Base-by-base conservation (phyloP, 1,140 invertebrate genomes). In the Neodiprion fabricii region DNA sequence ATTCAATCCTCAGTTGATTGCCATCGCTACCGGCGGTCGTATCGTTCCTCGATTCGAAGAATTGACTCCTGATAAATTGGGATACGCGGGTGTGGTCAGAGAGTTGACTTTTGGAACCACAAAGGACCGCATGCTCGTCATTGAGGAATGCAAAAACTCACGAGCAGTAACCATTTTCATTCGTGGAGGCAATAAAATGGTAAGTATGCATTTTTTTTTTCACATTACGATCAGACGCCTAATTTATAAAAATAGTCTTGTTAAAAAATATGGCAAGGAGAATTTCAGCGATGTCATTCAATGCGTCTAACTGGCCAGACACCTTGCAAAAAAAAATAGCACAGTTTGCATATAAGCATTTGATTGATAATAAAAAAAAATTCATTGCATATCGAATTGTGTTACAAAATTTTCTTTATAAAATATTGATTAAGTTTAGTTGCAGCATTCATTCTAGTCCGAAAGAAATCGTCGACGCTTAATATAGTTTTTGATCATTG, bases 21-120 rank as follows among this genome's bases (percentile, higher is more conserved):
- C 99, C 40, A 99, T 99, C 81, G 99, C 99, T 21, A 99, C 99
- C 9, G 98, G 98, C 69, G 99, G 98, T 67, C 90, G 99, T 50
- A 99, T 99, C 80, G 98, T 99, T 71, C 99, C 99, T 0, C 90
- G 97, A 65, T 99, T 99, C 83, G 95, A 98, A 86, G 99, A 99
- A 87, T 88, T 99, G 10, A 97, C 95, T 1, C 85, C 94, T 0
- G 97, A 97, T 75, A 99, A 99, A 88, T 90, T 99, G 11, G 99
- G 99, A 1, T 89, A 90, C 23, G 97, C 98, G 78, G 98, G 98
- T n/a, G 89, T 96, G 21, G 98, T 99, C 2, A 91, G 96, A 68
- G 98, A 99, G 88, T 85, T 99, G 14, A 91, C 92, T 0, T 99
- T 99, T 87, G 99, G 99, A 70, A 99, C 99, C 0, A 97, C 96